These are phyloP conservation scores for Cuculus canorus DNA, from an alignment of 2,797 vertebrate species.

Conservation along the genomic window DNA sequence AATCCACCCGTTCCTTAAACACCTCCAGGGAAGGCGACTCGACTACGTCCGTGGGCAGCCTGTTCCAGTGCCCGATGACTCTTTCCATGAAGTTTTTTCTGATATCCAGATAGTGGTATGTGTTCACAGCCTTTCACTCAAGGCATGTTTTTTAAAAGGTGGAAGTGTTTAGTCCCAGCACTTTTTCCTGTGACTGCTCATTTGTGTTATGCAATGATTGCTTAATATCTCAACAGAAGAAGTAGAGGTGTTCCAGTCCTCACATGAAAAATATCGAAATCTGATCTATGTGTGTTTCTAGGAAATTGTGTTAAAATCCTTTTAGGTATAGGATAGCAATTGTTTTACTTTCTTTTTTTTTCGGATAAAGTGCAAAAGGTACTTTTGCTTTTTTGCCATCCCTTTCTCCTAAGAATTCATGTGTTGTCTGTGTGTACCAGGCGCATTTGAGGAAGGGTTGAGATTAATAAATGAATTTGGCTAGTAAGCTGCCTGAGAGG, in stretches of 20 bases:
- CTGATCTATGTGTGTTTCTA: not conserved
- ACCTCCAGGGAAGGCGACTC: no score
- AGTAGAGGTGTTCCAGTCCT: not conserved
- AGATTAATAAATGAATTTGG: not conserved
- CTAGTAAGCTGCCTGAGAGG: not conserved
- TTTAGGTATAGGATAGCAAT: not conserved
- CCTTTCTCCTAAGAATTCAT: not conserved
- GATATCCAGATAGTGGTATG: not conserved
- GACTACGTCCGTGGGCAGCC: no score
- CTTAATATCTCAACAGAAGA: not conserved
- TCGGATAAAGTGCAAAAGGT: not conserved
- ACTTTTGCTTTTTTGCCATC: not conserved
- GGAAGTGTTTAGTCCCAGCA: not conserved
- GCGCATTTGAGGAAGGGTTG: not conserved
- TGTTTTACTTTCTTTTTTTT: not conserved
- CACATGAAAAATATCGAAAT: not conserved
- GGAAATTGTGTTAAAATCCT: not conserved
- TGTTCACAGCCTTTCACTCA: not conserved
- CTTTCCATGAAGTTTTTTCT: no score
- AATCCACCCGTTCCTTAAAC: no score
- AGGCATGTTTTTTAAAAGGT: not conserved
- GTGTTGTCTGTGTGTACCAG: not conserved
- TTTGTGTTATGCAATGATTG: not conserved
- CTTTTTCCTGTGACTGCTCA: not conserved
- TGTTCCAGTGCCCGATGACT: no score